Evolutionary conservation across 2,888 invertebrate genomes (phyloP), one percentile per base, ranked within the genome.

Genomic region (Ecdyonurus torrentis): DNA sequence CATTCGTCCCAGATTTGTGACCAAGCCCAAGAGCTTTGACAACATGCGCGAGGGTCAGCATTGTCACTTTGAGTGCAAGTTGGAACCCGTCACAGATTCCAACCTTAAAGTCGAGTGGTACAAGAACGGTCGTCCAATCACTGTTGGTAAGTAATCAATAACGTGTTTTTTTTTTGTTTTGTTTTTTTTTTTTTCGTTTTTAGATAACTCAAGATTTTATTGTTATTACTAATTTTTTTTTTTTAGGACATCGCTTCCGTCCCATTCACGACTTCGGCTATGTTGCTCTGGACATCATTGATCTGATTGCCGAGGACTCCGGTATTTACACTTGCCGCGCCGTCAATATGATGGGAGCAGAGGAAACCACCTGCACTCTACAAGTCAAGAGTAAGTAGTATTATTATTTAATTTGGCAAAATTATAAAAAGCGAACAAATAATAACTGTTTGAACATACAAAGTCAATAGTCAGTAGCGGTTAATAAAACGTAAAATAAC

Each of bases 181-280:
- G 18, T 1, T 37, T 1, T 25, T 61, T 61, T 50, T 18, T 18
- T 61, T 61, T 52, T 61, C 7, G 18, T 50, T 52, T 61, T 2
- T 15, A n/a, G 5, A n/a, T 58, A 10, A 10, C 5, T 58, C 19
- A 22, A 22, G 19, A 58, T 58, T 7, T 58, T 7, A 58, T 20
- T 19, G 3, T 22, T 19, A 7, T 22, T 58, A 22, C 20, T 7
- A 7, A 58, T 58, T 59, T 55, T 10, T 53, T 63, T 61, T 65
- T 65, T 67, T 18, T 66, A 81, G 83, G 95, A 60, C 94, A 95
- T 73, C 84, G 96, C 71, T 97, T 95, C 80, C 84, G 94, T 70
- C 95, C 96, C 64, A 93, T 95, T 73, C 95, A 96, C 74, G 98
- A 99, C 75, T 98, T 99, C 76, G 98, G 98, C 53, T 98, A 96